Base-by-base conservation (phyloP, 2,888 invertebrate genomes). In the Abrostola triplasia region DNA sequence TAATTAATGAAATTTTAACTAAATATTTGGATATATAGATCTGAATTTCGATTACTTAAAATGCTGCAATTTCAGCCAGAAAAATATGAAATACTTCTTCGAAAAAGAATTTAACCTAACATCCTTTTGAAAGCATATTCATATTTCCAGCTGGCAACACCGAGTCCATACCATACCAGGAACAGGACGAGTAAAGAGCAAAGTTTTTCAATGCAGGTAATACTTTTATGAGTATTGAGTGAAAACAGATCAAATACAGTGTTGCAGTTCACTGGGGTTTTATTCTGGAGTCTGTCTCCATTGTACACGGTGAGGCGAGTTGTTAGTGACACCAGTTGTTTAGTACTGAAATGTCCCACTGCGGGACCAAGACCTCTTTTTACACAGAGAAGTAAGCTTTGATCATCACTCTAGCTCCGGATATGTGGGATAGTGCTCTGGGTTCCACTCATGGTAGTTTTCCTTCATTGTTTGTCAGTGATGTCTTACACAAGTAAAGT, bases 221-320 rank as follows among this genome's bases (percentile, higher is more conserved):
- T 65, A 58, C 49, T 75, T 58, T 69, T 72, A 69, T 69, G 52
- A 64, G 54, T 13, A 62, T 54, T 52, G 50, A 77, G 64, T 77
- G 67, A 65, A 75, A 67, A 78, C 75, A 75, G 70, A 78, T 76
- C 60, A 59, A 64, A 67, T 48, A 59, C 66, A 52, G 42, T 61
- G 67, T 66, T 74, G 66, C 64, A 75, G 57, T 64, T 59, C 54
- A 51, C 44, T 62, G 56, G 41, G 61, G 64, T 75, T 59, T 65
- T 64, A 70, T 72, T 75, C 61, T 11, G 11, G 35, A 11, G 50
- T 12, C 4, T n/a, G 55, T 35, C 24, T 66, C 59, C 69, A 62
- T 49, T 65, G 51, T 38, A 7, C 0, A 1, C 1, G 1, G n/a
- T 40, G 11, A 40, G 62, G 41, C 49, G 53, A 47, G 10, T 61